phyloP scores from a whole-genome alignment of 2,888 invertebrate genomes.

The Lithophane socia region DNA sequence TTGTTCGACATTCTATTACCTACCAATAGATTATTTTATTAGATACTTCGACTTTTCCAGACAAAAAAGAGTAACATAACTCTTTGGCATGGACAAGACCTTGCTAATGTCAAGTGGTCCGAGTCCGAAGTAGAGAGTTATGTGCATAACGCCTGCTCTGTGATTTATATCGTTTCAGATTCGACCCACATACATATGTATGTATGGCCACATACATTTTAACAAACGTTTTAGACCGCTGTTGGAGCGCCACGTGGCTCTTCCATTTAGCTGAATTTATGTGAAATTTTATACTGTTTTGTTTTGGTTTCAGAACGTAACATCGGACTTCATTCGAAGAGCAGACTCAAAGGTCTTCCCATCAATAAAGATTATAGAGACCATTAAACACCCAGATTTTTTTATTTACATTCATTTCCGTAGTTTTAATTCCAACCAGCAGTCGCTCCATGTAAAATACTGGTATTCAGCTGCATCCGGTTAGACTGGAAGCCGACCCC shows the following conservation, averaged over 20 bases:
- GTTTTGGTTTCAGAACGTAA: conserved; percentile 69
- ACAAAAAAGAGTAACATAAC: conserved; percentile 30
- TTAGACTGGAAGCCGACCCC: too few relatives aligned
- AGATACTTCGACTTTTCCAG: conserved; percentile 56
- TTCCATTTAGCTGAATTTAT: conserved; percentile 72
- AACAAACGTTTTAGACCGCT: conserved; percentile 76
- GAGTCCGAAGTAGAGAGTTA: conserved; percentile 81
- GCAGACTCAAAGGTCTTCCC: neutral
- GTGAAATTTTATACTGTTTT: conserved; percentile 69
- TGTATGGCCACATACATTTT: conserved; percentile 79
- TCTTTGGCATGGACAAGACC: conserved; percentile 76
- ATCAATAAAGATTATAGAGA: conserved; percentile 8
- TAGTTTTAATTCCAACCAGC: neutral
- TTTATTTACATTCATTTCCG: neutral
- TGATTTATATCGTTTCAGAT: conserved; percentile 85
- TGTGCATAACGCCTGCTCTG: conserved; percentile 85
- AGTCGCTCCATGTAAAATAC: too few relatives aligned
- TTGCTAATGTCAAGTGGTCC: conserved; percentile 87
- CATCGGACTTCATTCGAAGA: conserved; percentile 14
- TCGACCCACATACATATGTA: conserved; percentile 78
- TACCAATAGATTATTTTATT: neutral
- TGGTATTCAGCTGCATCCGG: too few relatives aligned
- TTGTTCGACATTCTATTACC: neutral
- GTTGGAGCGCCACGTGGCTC: conserved; percentile 66
- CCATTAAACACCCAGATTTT: neutral